Evolutionary conservation across 2,113 vertebrate species (phyloP), one percentile per base, ranked within the genome.

Genomic region (Corythoichthys haematopterus): DNA sequence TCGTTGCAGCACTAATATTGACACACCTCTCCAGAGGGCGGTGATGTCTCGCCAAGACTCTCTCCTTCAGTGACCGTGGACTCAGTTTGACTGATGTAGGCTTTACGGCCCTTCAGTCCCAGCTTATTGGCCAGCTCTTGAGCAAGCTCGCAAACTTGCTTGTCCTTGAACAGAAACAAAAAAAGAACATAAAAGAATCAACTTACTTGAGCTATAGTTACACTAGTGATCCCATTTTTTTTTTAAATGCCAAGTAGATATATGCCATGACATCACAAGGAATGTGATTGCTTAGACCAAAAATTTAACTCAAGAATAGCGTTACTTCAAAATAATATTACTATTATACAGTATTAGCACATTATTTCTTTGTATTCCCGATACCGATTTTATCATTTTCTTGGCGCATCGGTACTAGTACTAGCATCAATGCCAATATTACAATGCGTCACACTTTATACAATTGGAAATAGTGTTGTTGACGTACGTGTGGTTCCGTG

Each of bases 111-210:
- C 58, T 94, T 95, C 75, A 99, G 78, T 37, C 97, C 96, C 66
- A 99, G 87, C 87, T 96, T 98, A 83, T 91, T 94, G n/a, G 96
- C 97, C 79, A 99, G 92, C 77, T 99, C 95, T 89, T 98, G 95
- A 40, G 96, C 96, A 65, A 99, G 87, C 0, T 98, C 95, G 0
- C 91, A 93, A 28, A 98, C 95, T 0, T 94, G 95, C 63, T 94
- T 91, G 87, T 98, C 96, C 97, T 98, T 28, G 20, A 28, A 28
- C 20, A 70, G 4, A 72, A 55, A 37, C 3, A 73, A 60, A 6
- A 68, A 13, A 4, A 58, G 12, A 52, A 37, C 8, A 40, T 4
- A 38, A n/a, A 38, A 62, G 8, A 62, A 20, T 61, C 38, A 3
- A 40, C 38, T 40, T 40, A 16, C 15, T 35, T 37, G n/a, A 35